phyloP scores from a whole-genome alignment of 2,113 vertebrate species.

The Tretioscincus oriximinensis region DNA sequence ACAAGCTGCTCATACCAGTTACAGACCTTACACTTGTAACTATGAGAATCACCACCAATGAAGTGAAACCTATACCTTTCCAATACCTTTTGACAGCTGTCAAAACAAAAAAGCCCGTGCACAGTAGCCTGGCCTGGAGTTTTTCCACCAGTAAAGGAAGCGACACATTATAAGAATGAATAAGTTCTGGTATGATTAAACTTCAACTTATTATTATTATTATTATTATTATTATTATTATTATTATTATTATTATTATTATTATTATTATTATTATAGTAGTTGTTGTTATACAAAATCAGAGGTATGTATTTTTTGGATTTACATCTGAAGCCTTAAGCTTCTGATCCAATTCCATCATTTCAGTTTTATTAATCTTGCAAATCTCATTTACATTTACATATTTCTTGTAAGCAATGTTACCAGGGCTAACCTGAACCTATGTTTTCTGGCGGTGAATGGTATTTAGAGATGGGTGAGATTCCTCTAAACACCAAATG shows the following conservation, averaged over 20 bases:
- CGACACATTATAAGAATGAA: neutral
- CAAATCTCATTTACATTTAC: neutral
- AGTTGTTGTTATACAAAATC: too few species aligned
- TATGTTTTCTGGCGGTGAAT: too few species aligned
- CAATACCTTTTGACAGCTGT: slow-evolving; percentile 49
- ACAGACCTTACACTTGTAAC: neutral
- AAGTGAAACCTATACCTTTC: slow-evolving; percentile 9
- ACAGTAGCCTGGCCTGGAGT: neutral
- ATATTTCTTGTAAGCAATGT: neutral
- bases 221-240: too few species aligned
- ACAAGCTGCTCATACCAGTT: slow-evolving; percentile 33
- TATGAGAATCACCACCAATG: neutral
- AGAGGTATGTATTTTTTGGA: too few species aligned
- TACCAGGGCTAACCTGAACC: neutral
- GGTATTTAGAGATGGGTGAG: too few species aligned
- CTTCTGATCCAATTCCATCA: neutral
- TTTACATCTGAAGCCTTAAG: neutral
- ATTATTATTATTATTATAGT: too few species aligned
- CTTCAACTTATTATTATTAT: too few species aligned
- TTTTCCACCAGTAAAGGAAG: slow-evolving; percentile 18
- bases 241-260: too few species aligned
- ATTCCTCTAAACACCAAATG: too few species aligned
- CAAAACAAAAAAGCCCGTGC: slow-evolving; percentile 14
- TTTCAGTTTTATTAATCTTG: neutral
- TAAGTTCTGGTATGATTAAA: neutral